phyloP scores from a whole-genome alignment of 2,888 invertebrate genomes.

The Drosophila affinis region DNA sequence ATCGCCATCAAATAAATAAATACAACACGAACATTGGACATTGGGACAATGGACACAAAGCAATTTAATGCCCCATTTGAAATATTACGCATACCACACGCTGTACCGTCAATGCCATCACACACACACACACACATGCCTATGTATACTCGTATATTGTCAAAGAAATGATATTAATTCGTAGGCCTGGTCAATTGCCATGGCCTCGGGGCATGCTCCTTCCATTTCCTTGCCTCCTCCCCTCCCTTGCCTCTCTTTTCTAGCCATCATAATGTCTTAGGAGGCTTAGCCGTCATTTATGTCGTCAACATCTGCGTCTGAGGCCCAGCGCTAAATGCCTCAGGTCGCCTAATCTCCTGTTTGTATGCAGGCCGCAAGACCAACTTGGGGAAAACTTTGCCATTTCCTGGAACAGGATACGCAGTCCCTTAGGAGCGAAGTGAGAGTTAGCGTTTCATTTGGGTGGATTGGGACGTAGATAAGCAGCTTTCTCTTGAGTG shows the following conservation, averaged over 20 bases:
- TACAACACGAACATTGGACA: slow-evolving; percentile 13
- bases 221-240: neutral
- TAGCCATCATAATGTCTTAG: slow-evolving; percentile 28
- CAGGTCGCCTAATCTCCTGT: slow-evolving; percentile 63
- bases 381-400: slow-evolving; percentile 23
- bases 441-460: neutral
- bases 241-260: neutral
- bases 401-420: neutral
- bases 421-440: neutral
- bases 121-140: neutral
- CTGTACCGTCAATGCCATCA: slow-evolving; percentile 43
- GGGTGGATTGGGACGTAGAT: neutral
- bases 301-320: slow-evolving; percentile 39
- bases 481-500: neutral
- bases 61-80: slow-evolving; percentile 51
- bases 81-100: slow-evolving; percentile 69
- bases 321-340: slow-evolving; percentile 41
- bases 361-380: slow-evolving; percentile 64
- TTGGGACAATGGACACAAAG: slow-evolving; percentile 18
- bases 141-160: neutral
- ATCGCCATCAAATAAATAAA: slow-evolving; percentile 26
- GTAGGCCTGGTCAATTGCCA: slow-evolving; percentile 36
- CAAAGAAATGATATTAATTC: slow-evolving; percentile 24
- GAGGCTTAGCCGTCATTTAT: slow-evolving; percentile 43
- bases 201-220: slow-evolving; percentile 9